These are phyloP conservation scores for Machimus rusticus DNA, from an alignment of 2,888 invertebrate genomes.

Conservation along the genomic window DNA sequence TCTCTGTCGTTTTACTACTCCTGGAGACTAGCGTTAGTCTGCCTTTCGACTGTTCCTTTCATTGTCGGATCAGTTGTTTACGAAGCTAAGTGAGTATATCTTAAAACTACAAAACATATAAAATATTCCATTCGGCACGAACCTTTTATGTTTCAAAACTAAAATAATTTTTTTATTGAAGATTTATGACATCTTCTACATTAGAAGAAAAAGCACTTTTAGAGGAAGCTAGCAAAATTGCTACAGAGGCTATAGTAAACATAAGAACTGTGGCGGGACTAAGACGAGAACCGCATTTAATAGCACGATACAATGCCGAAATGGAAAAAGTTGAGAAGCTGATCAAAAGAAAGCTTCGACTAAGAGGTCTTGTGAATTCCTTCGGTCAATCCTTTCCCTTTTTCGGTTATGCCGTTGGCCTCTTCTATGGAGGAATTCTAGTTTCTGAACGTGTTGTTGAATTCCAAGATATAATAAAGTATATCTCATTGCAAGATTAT, in stretches of 20 bases:
- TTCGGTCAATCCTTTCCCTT: constrained; percentile 75
- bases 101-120: background rate
- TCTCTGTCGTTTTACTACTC: constrained; percentile 70
- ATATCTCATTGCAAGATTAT: constrained; percentile 51
- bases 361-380: constrained; percentile 74
- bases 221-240: constrained; percentile 73
- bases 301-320: constrained; percentile 67
- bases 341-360: constrained; percentile 66
- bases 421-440: constrained; percentile 76
- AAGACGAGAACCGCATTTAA: constrained; percentile 67
- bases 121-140: background rate
- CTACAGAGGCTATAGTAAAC: constrained; percentile 76
- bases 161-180: constrained; percentile 24
- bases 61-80: constrained; percentile 72
- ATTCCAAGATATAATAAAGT: constrained; percentile 76
- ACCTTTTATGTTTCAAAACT: no score
- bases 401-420: constrained; percentile 73
- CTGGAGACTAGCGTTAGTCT: constrained; percentile 75
- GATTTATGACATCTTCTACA: constrained; percentile 68
- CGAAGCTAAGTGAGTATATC: constrained; percentile 64
- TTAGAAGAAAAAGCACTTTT: constrained; percentile 69
- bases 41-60: constrained; percentile 71
- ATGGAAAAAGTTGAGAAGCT: constrained; percentile 64
- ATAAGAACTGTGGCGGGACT: constrained; percentile 75
- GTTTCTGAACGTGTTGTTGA: constrained; percentile 69